Conservation (phyloP, 2,797 vertebrate genomes). For the Moxostoma hubbsi region DNA sequence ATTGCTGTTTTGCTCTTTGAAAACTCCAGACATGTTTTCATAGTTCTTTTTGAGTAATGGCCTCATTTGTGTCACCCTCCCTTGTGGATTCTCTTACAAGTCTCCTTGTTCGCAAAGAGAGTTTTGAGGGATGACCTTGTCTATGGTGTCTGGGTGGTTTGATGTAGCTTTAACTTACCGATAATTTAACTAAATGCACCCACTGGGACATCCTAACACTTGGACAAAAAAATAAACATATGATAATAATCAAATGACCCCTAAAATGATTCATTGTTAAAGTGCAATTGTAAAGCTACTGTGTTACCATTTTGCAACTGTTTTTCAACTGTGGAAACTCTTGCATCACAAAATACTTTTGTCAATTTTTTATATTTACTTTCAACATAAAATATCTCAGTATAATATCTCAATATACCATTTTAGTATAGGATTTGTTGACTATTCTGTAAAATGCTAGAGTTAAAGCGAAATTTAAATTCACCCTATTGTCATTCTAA, state of each 20-base stretch:
- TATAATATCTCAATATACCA: not conserved
- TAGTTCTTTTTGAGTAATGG: constrained; percentile 34
- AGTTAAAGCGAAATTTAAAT: too few species aligned
- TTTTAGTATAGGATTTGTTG: too few species aligned
- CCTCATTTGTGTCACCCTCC: constrained; percentile 34
- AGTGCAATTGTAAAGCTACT: not conserved
- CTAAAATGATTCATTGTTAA: not conserved
- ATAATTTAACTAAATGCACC: constrained; percentile 16
- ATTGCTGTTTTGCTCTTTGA: constrained; percentile 5
- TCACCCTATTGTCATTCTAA: too few species aligned
- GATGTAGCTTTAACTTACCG: constrained; percentile 6
- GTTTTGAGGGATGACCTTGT: constrained; percentile 29
- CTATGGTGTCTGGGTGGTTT: constrained; percentile 29
- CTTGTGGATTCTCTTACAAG: constrained; percentile 25
- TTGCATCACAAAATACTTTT: not conserved
- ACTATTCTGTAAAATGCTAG: too few species aligned
- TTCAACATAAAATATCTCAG: not conserved
- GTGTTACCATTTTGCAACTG: constrained; percentile 6
- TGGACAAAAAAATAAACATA: not conserved
- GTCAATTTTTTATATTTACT: not conserved
- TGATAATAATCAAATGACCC: not conserved
- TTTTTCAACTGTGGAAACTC: not conserved
- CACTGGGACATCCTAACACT: not conserved
- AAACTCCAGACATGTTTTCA: constrained; percentile 38
- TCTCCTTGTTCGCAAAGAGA: not conserved